Evolutionary conservation across 2,797 vertebrate genomes (phyloP), one percentile per base, ranked within the genome.

Genomic region (Neomorphus geoffroyi): DNA sequence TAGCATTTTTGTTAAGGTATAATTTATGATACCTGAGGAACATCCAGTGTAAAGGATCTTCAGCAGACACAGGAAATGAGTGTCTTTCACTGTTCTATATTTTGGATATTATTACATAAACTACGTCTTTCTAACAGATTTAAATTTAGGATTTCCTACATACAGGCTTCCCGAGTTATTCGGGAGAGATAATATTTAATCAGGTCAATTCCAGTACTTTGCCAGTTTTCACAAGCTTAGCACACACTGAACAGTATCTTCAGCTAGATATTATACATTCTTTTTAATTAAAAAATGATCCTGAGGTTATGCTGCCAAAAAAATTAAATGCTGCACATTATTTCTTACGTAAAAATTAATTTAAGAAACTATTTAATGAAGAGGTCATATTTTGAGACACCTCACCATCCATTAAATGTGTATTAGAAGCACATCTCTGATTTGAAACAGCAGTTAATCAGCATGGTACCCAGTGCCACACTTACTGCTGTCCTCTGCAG

Each of bases 101-200:
- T 92, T 73, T 56, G 46, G 27, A 62, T 33, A 78, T 85, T 71
- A 82, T n/a, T 71, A 72, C 22, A 41, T 56, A 66, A 84, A 64
- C 33, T 18, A 4, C 58, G 18, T 19, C 37, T 72, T 73, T 48
- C n/a, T 70, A 80, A 48, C 10, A 86, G 28, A 80, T 54, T 56
- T 50, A 86, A 89, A 82, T 80, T 24, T 32, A 65, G 37, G 21
- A 88, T 83, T 88, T 92, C 50, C 62, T 83, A 39, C 72, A 19
- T 5, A n/a, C 35, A 41, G 45, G 14, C 19, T 75, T 88, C 61
- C 53, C 39, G 50, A 41, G 12, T 85, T 91, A 64, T 6, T 50
- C 69, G 71, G 51, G 84, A 80, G 70, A 61, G 37, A 60, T 7
- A 3, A 26, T 61, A 32, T 30, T 48, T 53, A 51, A 91, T 51